Evolutionary conservation across 2,888 invertebrate species (phyloP).

Genomic region (Lochmaea crataegi): DNA sequence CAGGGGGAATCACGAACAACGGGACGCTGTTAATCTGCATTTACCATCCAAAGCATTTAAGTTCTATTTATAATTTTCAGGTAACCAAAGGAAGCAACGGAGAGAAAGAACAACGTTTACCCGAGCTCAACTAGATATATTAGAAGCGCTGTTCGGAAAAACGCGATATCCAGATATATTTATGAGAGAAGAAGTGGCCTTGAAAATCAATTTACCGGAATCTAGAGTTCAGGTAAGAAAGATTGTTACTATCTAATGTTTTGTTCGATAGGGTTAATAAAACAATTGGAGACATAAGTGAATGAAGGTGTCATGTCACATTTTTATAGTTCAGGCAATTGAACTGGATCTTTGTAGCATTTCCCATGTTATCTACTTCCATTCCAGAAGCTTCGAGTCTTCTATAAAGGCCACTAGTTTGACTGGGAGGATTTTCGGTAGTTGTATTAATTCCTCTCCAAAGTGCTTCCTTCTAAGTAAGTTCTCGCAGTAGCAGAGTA

Average conservation of each 20-base stretch:
- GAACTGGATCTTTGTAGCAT: no score
- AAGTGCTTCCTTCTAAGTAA: no score
- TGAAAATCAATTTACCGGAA: constrained; percentile 97
- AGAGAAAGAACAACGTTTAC: constrained; percentile 98
- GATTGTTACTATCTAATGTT: background rate
- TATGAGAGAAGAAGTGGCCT: constrained; percentile 98
- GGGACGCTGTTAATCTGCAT: background rate
- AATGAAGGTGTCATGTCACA: no score
- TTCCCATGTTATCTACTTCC: no score
- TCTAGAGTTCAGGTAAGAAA: constrained; percentile 91
- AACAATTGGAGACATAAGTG: no score
- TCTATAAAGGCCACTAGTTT: no score
- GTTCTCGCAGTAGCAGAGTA: no score
- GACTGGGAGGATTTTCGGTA: no score
- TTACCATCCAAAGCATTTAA: background rate
- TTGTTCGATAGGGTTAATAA: no score
- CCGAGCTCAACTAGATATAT: constrained; percentile 91
- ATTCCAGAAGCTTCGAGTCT: no score
- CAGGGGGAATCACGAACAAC: background rate
- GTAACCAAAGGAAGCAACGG: constrained; percentile 90
- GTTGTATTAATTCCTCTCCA: no score
- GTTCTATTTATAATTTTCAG: constrained; percentile 45
- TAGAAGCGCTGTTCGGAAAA: constrained; percentile 94
- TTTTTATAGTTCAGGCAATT: no score
- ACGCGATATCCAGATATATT: constrained; percentile 99